Evolutionary conservation across 2,113 vertebrate species (phyloP).

Genomic region (Lampris incognitus): DNA sequence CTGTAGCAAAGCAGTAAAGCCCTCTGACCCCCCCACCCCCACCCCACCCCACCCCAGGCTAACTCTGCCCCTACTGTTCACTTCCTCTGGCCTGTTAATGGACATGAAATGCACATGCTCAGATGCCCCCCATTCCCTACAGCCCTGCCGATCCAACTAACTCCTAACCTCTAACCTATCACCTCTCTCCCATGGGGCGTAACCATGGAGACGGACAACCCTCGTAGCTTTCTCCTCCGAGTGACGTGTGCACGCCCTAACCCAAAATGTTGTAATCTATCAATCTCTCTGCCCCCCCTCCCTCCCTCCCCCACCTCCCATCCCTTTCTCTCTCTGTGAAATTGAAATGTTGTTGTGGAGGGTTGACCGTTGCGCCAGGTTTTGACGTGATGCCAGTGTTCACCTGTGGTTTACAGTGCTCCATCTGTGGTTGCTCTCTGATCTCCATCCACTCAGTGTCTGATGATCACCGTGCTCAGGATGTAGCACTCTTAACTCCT

Average conservation of each 20-base stretch:
- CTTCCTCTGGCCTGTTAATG: constrained; percentile 60
- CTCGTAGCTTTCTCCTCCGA: constrained; percentile 68
- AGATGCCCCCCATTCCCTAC: constrained; percentile 74
- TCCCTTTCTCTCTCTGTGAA: constrained; percentile 21
- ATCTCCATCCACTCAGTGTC: constrained; percentile 48
- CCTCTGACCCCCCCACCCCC: not conserved
- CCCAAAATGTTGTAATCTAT: constrained; percentile 54
- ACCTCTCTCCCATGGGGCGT: constrained; percentile 85
- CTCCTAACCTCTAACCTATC: constrained; percentile 76
- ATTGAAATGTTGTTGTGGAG: constrained; percentile 65
- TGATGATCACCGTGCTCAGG: constrained; percentile 40
- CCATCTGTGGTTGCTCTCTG: constrained; percentile 62
- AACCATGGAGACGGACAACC: constrained; percentile 96
- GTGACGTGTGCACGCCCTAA: constrained; percentile 51
- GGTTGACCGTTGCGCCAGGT: constrained; percentile 82
- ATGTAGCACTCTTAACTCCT: not conserved
- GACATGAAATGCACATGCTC: constrained; percentile 52
- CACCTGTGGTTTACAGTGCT: constrained; percentile 65
- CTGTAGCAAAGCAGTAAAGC: constrained; percentile 33
- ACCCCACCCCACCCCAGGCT: constrained; percentile 19
- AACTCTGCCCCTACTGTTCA: constrained; percentile 50
- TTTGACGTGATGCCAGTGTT: constrained; percentile 74
- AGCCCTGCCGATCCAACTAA: constrained; percentile 80
- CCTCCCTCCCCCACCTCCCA: not conserved
- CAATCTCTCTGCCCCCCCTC: constrained; percentile 32